These are phyloP conservation scores for Gracilinanus agilis DNA, from an alignment of 2,113 vertebrate genomes.

Conservation along the genomic window DNA sequence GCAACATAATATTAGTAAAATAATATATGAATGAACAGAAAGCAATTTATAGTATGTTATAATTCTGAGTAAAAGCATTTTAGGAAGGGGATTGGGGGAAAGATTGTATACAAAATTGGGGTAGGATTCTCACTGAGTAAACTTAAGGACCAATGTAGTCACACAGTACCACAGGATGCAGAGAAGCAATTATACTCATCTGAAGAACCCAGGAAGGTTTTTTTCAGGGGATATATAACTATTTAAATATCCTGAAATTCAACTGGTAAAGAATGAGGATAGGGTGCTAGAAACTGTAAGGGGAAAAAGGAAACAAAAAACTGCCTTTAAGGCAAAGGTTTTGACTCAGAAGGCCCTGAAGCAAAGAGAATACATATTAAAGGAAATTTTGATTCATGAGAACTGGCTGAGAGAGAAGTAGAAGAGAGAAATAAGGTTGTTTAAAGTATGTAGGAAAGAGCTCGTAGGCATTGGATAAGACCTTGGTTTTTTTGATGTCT, in stretches of 20 bases:
- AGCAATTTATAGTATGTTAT: not conserved
- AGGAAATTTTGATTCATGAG: not conserved
- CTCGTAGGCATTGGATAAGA: not conserved
- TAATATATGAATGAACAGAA: constrained; percentile 29
- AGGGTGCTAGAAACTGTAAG: not conserved
- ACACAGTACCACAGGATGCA: not conserved
- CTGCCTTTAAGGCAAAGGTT: not conserved
- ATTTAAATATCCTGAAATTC: not conserved
- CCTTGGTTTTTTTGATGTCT: too few species aligned
- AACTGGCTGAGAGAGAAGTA: not conserved
- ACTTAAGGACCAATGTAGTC: not conserved
- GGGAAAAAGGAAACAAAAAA: not conserved
- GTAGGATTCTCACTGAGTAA: constrained; percentile 5
- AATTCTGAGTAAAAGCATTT: constrained; percentile 9
- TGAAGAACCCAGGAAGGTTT: not conserved
- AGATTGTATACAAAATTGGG: not conserved
- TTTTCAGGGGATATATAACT: not conserved
- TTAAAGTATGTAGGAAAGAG: not conserved
- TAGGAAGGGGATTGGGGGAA: not conserved
- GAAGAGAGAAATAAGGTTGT: not conserved
- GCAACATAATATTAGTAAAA: not conserved
- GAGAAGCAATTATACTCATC: not conserved
- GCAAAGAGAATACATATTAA: not conserved
- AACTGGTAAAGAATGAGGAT: not conserved
- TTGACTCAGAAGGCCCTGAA: not conserved